These are phyloP conservation scores for Criorhina ranunculi DNA, from an alignment of 2,888 invertebrate species.

Conservation along the genomic window DNA sequence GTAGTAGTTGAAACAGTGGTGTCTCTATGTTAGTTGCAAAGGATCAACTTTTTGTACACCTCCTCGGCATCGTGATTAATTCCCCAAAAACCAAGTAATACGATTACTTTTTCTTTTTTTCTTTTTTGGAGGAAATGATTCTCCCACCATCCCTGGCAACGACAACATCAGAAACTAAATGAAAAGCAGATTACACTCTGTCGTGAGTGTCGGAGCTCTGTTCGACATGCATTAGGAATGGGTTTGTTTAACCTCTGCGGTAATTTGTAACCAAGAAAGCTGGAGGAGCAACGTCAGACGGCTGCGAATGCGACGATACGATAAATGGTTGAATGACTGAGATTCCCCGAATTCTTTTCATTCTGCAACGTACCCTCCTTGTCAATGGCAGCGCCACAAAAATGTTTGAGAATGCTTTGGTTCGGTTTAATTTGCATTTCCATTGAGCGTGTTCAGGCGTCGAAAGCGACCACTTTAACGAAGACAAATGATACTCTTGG, in stretches of 20 bases:
- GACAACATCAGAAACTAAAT: constrained; percentile 59
- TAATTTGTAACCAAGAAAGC: constrained; percentile 66
- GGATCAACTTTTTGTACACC: constrained; percentile 19
- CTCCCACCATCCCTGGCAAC: constrained; percentile 22
- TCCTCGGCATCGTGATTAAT: constrained; percentile 55
- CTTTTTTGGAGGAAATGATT: constrained; percentile 28
- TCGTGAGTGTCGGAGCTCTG: constrained; percentile 42
- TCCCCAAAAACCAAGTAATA: constrained; percentile 23
- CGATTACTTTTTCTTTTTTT: no score
- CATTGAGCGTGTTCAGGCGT: constrained; percentile 36
- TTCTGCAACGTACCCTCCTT: constrained; percentile 23
- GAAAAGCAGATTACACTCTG: constrained; percentile 61
- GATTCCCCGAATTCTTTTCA: constrained; percentile 44
- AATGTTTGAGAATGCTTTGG: constrained; percentile 42
- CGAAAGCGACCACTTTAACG: constrained; percentile 66
- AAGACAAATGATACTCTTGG: constrained; percentile 66
- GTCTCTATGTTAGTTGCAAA: constrained; percentile 7
- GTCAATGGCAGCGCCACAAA: constrained; percentile 14
- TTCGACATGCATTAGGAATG: constrained; percentile 64
- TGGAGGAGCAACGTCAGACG: constrained; percentile 15
- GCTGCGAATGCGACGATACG: constrained; percentile 38
- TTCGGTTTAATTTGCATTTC: constrained; percentile 67
- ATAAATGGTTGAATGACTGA: constrained; percentile 59
- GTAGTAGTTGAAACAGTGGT: neutral
- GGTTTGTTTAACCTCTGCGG: constrained; percentile 64